Conservation (phyloP, 2,888 invertebrate genomes). For the Malacosoma neustria region DNA sequence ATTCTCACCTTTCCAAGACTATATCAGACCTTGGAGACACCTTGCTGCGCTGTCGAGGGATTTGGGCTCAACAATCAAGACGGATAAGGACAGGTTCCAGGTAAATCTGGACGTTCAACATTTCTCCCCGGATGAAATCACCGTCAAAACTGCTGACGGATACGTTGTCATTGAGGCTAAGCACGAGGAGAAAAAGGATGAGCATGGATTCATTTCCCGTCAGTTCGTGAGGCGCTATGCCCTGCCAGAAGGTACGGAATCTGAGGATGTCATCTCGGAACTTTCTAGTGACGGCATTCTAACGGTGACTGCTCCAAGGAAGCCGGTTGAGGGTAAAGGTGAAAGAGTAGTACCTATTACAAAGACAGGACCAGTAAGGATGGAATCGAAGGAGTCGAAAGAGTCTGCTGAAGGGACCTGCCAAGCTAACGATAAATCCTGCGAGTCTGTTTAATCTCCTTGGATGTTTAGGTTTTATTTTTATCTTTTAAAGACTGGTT, state of each 20-base stretch:
- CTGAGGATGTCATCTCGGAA: conserved; percentile 78
- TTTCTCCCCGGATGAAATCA: conserved; percentile 82
- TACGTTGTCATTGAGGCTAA: conserved; percentile 82
- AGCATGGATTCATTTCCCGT: conserved; percentile 81
- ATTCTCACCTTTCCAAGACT: conserved; percentile 23
- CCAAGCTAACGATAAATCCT: conserved; percentile 18
- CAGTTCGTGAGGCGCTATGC: conserved; percentile 83
- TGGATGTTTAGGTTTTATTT: neutral
- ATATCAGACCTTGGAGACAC: conserved; percentile 48
- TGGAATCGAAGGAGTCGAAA: conserved; percentile 30
- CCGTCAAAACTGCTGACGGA: conserved; percentile 82
- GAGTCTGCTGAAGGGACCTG: conserved; percentile 24
- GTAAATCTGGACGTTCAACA: conserved; percentile 83
- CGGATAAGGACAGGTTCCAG: conserved; percentile 77
- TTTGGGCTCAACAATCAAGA: conserved; percentile 64
- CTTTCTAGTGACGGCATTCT: conserved; percentile 84
- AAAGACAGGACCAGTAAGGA: conserved; percentile 72
- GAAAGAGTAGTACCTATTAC: conserved; percentile 74
- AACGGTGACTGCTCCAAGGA: conserved; percentile 77
- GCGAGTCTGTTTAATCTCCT: conserved; percentile 3
- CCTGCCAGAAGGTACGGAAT: conserved; percentile 81
- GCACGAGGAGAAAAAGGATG: conserved; percentile 83
- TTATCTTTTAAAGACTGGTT: neutral
- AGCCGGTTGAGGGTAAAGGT: conserved; percentile 26
- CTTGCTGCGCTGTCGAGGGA: conserved; percentile 53